Evolutionary conservation across 2,113 vertebrate species (phyloP), one percentile per base, ranked within the genome.

Genomic region (Strigops habroptila): DNA sequence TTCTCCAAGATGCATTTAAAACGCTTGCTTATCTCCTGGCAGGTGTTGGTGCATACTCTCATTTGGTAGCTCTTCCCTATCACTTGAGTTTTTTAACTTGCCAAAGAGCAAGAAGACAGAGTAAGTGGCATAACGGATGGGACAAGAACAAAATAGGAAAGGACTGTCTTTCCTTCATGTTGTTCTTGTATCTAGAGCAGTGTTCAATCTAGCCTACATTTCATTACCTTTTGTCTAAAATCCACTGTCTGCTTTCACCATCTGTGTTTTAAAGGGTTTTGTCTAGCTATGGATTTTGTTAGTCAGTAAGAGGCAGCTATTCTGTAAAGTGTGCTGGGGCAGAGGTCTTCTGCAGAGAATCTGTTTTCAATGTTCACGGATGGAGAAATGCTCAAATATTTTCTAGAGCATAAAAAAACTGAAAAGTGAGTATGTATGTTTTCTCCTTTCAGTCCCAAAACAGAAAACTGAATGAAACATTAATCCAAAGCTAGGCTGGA

Each of bases 71-170:
- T 63, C 14, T 85, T 70, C 21, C 11, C 14, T 2, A 13, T 65
- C 4, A 1, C n/a, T 75, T 63, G 30, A 6, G 3, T 33, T 49
- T 60, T 57, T 74, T 74, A 74, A 81, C 21, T 81, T 1, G 0
- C 37, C 33, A 46, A 28, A 69, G 44, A 48, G 55, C 24, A 79
- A 53, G 41, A 43, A 25, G 48, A 60, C 31, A 35, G 63, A 13
- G 22, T 19, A 27, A 70, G 8, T 43, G 35, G 23, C 30, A 10
- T 31, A 39, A 55, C 0, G 0, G 25, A 49, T 59, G 22, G 52
- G 30, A 30, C 6, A 2, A 70, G 80, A 67, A 13, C 17, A 73
- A 79, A 79, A 52, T 21, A 17, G 39, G 21, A 24, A 82, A 49
- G 35, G 35, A 11, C 11, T 17, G 7, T 27, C 5, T 43, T 92